Conservation (phyloP, 2,888 invertebrate species). For the Zaprionus lineosus region DNA sequence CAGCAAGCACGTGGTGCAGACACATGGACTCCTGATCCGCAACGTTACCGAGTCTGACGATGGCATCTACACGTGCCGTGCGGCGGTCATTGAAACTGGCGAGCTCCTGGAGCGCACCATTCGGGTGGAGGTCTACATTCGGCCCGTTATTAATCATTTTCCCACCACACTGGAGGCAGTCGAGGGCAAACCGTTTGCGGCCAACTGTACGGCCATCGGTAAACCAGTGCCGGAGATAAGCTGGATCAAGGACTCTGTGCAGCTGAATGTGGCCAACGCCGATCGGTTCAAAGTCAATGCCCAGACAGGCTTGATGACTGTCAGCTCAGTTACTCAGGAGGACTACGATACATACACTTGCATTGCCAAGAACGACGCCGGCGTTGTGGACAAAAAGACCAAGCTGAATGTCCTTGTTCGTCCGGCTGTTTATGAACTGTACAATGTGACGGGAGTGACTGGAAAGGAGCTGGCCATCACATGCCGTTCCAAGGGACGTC, state of each 20-base stretch:
- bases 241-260: conserved; percentile 91
- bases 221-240: conserved; percentile 92
- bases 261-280: conserved; percentile 88
- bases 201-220: conserved; percentile 90
- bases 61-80: conserved; percentile 93
- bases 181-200: conserved; percentile 90
- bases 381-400: conserved; percentile 87
- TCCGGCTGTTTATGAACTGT: conserved; percentile 90
- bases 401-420: conserved; percentile 89
- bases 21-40: conserved; percentile 90
- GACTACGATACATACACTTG: conserved; percentile 93
- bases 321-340: conserved; percentile 89
- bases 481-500: conserved; percentile 91
- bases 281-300: conserved; percentile 87
- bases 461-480: conserved; percentile 86
- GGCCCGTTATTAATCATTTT: conserved; percentile 88
- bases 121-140: conserved; percentile 90
- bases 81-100: conserved; percentile 92
- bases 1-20: conserved; percentile 88
- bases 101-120: conserved; percentile 90
- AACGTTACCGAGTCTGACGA: conserved; percentile 92
- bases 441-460: conserved; percentile 88
- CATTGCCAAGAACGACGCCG: conserved; percentile 91
- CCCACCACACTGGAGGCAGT: conserved; percentile 87
- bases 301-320: conserved; percentile 88